phyloP scores from a whole-genome alignment of 2,113 vertebrate genomes.

The Hippocampus abdominalis region DNA sequence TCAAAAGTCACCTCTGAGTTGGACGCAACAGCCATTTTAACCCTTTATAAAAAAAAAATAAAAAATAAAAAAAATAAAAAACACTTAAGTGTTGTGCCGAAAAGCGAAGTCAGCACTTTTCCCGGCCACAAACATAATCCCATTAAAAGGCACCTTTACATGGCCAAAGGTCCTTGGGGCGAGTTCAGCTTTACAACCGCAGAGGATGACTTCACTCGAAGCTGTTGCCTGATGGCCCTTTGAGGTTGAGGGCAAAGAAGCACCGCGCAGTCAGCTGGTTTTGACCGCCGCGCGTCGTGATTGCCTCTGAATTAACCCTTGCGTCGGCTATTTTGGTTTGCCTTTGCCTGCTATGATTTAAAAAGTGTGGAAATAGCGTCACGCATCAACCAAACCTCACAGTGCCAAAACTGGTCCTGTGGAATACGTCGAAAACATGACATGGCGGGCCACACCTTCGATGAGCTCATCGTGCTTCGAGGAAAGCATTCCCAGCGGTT shows the following conservation, averaged over 20 bases:
- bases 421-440: not conserved
- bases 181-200: not conserved
- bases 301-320: not conserved
- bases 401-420: not conserved
- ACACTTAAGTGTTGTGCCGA: not conserved
- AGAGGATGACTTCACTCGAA: not conserved
- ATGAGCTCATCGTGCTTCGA: not conserved
- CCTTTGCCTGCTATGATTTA: not conserved
- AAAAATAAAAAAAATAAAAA: no score
- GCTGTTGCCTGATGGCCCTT: not conserved
- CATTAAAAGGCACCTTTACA: constrained; percentile 30
- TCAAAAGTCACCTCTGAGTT: no score
- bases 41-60: constrained; percentile 32
- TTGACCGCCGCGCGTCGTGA: not conserved
- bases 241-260: not conserved
- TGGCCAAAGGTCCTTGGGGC: constrained; percentile 13
- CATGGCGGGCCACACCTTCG: not conserved
- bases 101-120: constrained; percentile 35
- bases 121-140: constrained; percentile 22
- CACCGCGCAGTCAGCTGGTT: not conserved
- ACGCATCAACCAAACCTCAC: not conserved
- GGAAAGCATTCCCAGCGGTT: not conserved
- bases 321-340: not conserved
- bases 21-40: not conserved
- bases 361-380: not conserved